A percentile compares a stretch with the other conserved stretches of the same genome.
phyloP scores from a whole-genome alignment of 2,888 invertebrate genomes.

The Lithophane ornitopus region DNA sequence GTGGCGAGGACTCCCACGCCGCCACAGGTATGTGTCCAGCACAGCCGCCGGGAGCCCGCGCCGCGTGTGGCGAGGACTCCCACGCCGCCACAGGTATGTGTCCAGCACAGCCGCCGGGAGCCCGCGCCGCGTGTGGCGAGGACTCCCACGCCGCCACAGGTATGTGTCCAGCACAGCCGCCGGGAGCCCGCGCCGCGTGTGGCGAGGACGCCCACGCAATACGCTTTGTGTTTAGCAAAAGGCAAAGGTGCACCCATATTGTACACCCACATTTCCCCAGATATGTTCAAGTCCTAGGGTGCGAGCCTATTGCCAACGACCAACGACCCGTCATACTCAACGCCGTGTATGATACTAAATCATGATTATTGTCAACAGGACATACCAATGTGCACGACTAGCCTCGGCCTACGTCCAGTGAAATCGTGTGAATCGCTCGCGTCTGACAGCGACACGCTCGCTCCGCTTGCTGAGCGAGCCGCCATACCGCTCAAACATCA shows the following conservation, averaged over 20 bases:
- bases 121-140: conserved; percentile 26
- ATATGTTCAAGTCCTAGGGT: no score
- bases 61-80: conserved; percentile 26
- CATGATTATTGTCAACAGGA: conserved; percentile 65
- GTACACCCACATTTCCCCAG: background rate
- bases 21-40: conserved; percentile 5
- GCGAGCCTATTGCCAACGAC: background rate
- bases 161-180: conserved; percentile 35
- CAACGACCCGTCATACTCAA: no score
- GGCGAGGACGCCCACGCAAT: conserved; percentile 20
- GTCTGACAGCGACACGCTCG: conserved; percentile 94
- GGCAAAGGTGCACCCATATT: no score
- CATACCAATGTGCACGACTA: conserved; percentile 63
- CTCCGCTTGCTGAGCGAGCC: conserved; percentile 89
- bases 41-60: conserved; percentile 32
- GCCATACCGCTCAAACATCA: conserved; percentile 80
- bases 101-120: conserved; percentile 31
- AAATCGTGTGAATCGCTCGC: conserved; percentile 92
- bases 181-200: conserved; percentile 16
- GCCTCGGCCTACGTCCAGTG: conserved; percentile 79
- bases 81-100: background rate
- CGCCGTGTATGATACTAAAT: no score
- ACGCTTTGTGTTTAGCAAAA: no score
- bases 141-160: conserved; percentile 15
- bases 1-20: conserved; percentile 15